Conservation (phyloP, 2,113 vertebrate species). For the Spermophilus dauricus region DNA sequence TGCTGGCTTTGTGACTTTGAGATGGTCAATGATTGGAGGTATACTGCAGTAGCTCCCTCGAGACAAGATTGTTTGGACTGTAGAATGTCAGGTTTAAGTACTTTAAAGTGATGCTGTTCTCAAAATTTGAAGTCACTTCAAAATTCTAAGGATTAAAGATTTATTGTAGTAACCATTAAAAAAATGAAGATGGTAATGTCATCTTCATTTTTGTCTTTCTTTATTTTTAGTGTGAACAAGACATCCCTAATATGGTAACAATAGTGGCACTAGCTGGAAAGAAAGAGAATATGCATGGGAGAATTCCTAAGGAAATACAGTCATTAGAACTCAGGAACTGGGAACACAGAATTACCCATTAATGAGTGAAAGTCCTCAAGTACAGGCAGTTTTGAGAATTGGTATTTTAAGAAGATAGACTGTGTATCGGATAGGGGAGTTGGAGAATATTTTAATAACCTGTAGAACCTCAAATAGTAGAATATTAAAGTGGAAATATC, state of each 20-base stretch:
- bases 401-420: not conserved
- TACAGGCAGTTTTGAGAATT: not conserved
- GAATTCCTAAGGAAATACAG: not conserved
- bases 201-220: not conserved
- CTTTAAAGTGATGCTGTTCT: not conserved
- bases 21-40: not conserved
- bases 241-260: not conserved
- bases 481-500: not conserved
- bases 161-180: conserved; percentile 6
- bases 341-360: not conserved
- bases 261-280: not conserved
- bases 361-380: not conserved
- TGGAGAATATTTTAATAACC: not conserved
- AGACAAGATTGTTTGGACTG: not conserved
- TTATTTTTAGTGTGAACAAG: not conserved
- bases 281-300: not conserved
- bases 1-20: not conserved
- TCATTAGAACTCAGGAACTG: not conserved
- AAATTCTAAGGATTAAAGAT: not conserved
- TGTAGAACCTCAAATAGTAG: not conserved
- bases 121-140: not conserved
- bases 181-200: not conserved
- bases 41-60: not conserved
- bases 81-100: not conserved
- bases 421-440: fast-evolving